These are phyloP conservation scores for Thereuonema tuberculata DNA, from an alignment of 1,140 invertebrate genomes.

Conservation along the genomic window DNA sequence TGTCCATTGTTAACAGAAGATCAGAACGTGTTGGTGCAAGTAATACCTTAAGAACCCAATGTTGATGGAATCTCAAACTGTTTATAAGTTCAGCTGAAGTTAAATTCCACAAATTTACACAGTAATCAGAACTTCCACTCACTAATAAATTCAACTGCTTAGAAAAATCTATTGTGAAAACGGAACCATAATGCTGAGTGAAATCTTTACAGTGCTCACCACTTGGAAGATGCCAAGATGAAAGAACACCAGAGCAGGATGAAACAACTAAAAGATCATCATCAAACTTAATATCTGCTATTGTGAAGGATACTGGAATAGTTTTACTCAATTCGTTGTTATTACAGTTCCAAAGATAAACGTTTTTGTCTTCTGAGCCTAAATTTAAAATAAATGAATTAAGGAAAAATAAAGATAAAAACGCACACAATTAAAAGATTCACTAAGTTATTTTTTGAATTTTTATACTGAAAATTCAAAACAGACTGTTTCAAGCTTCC, in stretches of 20 bases:
- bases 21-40: too few relatives aligned
- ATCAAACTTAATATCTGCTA: slow-evolving; percentile 22
- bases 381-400: too few relatives aligned
- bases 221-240: slow-evolving; percentile 16
- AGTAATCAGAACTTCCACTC: slow-evolving; percentile 33
- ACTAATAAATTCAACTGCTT: slow-evolving; percentile 31
- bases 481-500: too few relatives aligned
- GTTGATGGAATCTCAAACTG: not conserved
- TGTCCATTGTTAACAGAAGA: not conserved
- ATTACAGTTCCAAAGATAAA: slow-evolving; percentile 21
- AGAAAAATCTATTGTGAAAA: slow-evolving; percentile 34
- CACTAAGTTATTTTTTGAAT: too few relatives aligned
- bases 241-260: slow-evolving; percentile 22
- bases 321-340: slow-evolving; percentile 17
- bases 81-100: slow-evolving; percentile 22
- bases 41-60: not conserved
- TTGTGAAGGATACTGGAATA: slow-evolving; percentile 17
- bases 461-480: too few relatives aligned
- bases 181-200: slow-evolving; percentile 31
- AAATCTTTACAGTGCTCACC: slow-evolving; percentile 23
- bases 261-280: slow-evolving; percentile 18
- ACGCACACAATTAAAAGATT: too few relatives aligned
- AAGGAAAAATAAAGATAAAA: too few relatives aligned
- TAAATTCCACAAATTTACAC: slow-evolving; percentile 33
- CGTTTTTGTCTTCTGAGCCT: slow-evolving; percentile 21